Evolutionary conservation across 1,140 invertebrate genomes (phyloP), one percentile per base, ranked within the genome.

Genomic region (Platyura marginata): DNA sequence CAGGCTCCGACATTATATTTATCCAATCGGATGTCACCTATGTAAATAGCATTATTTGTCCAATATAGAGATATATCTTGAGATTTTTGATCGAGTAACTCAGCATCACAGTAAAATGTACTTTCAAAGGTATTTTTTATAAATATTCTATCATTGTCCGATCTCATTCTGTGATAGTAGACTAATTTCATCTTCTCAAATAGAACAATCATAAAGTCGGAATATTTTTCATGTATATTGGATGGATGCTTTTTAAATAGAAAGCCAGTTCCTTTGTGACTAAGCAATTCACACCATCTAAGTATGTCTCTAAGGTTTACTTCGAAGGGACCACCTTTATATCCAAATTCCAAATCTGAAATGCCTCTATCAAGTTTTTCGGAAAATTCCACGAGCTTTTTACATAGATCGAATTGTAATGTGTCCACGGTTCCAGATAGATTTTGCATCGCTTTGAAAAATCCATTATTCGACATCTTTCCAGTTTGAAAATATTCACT

Each of bases 261-360:
- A 32, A 54, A 61, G 4, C 55, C 57, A 20, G 56, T 59, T 25
- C 52, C 33, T 0, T 47, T 41, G 45, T 56, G 52, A 21, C 53
- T 48, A 0, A 61, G 40, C 2, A 61, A 48, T 55, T 94, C 76
- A 59, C 85, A 91, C 91, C 92, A 98, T 49, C 94, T 74, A 32
- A 82, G 79, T 43, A 98, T 68, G 60, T 99, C 96, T 51, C 96
- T 70, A 23, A 99, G 64, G 68, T 99, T 99, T 62, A 96, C 90
- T 61, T 98, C 95, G 81, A 88, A 98, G 0, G 92, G 92, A 1
- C 79, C 74, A 5, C 91, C 90, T 56, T 65, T 69, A 45, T 74
- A 67, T 1, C 79, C 85, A 72, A 81, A 91, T 21, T 59, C 53
- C 48, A 73, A 66, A 25, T 67, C 51, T 21, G 71, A 59, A 29